Evolutionary conservation across 1,140 invertebrate genomes (phyloP), one percentile per base, ranked within the genome.

Genomic region (Drosophila bipectinata): DNA sequence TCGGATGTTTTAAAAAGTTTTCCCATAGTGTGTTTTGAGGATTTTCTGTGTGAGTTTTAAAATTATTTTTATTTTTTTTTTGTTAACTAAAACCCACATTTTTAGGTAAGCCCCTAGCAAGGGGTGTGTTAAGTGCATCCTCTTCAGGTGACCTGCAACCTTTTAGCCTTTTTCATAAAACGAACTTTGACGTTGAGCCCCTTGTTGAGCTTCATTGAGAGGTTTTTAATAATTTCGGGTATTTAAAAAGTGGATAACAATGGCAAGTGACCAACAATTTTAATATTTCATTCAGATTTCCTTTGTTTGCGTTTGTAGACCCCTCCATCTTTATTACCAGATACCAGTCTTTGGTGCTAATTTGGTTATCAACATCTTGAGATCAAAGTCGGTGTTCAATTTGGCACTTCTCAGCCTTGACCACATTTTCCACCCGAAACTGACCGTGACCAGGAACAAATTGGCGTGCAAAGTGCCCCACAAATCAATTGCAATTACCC

Each of bases 401-500:
- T 34, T 37, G 5, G 9, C 28, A 34, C 60, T 44, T 10, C 28
- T 37, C 53, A 47, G 44, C 72, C 53, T 54, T 54, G 73, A 63
- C 73, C 74, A 82, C 79, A 78, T 71, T 44, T 77, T 62, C 54
- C 39, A 26, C 10, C 39, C 49, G 60, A 79, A 79, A 73, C 76
- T 84, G 79, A 58, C 79, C 79, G 73, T 84, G 76, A 76, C 79
- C 63, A 76, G 67, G 75, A 84, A 72, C 72, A 79, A 83, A 83
- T 83, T 78, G 80, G 76, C 64, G 69, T 74, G 75, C 79, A 78
- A 82, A 82, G 79, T 82, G 79, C 59, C 77, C 67, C 67, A 84
- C 80, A 84, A 83, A 84, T 84, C 80, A 84, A 79, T 76, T 83
- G 80, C 80, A 79, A 84, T 84, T 84, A 77, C 72, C 51, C 72